These are phyloP conservation scores for Lepus europaeus DNA, from an alignment of 2,113 vertebrate species.

Conservation along the genomic window DNA sequence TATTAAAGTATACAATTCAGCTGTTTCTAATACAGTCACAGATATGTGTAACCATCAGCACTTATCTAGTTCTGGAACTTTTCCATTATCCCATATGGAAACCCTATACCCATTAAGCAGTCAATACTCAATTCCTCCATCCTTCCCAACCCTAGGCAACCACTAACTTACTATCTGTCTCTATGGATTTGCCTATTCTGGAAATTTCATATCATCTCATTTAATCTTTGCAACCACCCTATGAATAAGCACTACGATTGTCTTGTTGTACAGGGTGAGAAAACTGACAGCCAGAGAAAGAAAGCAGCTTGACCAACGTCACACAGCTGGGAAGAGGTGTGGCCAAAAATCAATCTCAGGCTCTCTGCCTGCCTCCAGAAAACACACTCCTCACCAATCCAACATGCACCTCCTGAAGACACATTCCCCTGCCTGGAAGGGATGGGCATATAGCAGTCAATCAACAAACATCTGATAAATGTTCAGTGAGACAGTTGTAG, in stretches of 20 bases:
- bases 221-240: slow-evolving; percentile 25
- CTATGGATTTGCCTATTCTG: slow-evolving; percentile 4
- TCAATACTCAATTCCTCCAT: not conserved
- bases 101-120: not conserved
- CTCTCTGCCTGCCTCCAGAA: not conserved
- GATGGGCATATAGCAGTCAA: not conserved
- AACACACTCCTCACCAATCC: not conserved
- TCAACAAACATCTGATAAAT: slow-evolving; percentile 38
- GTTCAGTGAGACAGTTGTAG: not conserved
- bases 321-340: slow-evolving; percentile 40
- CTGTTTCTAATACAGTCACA: slow-evolving; percentile 51
- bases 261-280: slow-evolving; percentile 48
- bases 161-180: not conserved
- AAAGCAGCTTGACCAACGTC: slow-evolving; percentile 8
- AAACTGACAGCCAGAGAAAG: slow-evolving; percentile 47
- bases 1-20: slow-evolving; percentile 33
- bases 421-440: not conserved
- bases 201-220: slow-evolving; percentile 54
- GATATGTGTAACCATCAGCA: slow-evolving; percentile 36
- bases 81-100: slow-evolving; percentile 14
- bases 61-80: slow-evolving; percentile 19
- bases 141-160: not conserved
- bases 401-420: not conserved
- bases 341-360: slow-evolving; percentile 11
- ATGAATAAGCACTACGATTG: not conserved